A percentile compares a stretch with the other conserved stretches of the same genome.
Conservation (phyloP, 2,888 invertebrate species). For the Trichogramma dendrolimi region DNA sequence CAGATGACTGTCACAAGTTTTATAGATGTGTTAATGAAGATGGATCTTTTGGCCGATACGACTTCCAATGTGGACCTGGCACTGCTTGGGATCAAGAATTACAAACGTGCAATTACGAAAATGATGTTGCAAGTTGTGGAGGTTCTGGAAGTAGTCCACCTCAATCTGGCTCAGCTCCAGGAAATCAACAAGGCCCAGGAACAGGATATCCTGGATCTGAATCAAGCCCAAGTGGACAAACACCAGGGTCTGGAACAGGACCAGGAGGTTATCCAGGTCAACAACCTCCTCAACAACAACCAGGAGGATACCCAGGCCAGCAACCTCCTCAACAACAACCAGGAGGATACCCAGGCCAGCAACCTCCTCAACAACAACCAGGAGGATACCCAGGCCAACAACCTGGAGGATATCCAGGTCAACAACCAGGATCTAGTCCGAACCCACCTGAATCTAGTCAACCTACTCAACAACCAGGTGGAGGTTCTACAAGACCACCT, state of each 20-base stretch:
- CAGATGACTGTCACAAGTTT: slow-evolving; percentile 67
- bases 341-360: background rate
- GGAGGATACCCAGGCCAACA: background rate
- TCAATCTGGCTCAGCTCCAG: slow-evolving; percentile 7
- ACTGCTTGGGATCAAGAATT: slow-evolving; percentile 66
- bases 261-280: background rate
- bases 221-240: background rate
- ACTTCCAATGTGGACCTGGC: slow-evolving; percentile 63
- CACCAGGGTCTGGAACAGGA: background rate
- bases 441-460: slow-evolving; percentile 17
- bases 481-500: slow-evolving; percentile 5
- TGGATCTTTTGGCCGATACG: slow-evolving; percentile 53
- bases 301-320: background rate
- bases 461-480: slow-evolving; percentile 1
- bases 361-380: background rate
- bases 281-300: background rate
- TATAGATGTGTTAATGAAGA: slow-evolving; percentile 70
- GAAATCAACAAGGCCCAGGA: slow-evolving; percentile 2
- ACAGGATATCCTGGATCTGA: slow-evolving; percentile 6
- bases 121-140: slow-evolving; percentile 51
- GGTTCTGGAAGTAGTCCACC: slow-evolving; percentile 8
- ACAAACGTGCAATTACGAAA: slow-evolving; percentile 61
- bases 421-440: background rate
- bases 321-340: background rate
- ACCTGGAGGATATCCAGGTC: background rate